Conservation (phyloP, 2,888 invertebrate species). For the Tridacna crocea region DNA sequence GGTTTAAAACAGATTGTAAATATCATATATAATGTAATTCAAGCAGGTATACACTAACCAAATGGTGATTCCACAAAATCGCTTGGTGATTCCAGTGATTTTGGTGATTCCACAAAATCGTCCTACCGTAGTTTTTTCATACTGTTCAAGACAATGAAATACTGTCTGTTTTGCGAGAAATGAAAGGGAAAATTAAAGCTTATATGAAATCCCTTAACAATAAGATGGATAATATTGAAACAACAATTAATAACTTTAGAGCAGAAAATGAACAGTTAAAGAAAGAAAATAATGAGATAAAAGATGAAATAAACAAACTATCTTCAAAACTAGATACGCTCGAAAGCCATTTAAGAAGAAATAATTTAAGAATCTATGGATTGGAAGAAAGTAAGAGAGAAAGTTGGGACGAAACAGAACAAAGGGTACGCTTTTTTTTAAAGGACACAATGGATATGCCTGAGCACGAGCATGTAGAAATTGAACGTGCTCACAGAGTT, state of each 20-base stretch:
- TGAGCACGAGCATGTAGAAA: slow-evolving; percentile 1
- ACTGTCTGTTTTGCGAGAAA: background rate
- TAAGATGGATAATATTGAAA: background rate
- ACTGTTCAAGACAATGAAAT: background rate
- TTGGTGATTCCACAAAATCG: no score
- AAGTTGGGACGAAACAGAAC: background rate
- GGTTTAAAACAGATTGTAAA: no score
- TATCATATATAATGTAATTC: no score
- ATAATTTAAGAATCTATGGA: slow-evolving; percentile 4
- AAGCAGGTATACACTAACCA: no score
- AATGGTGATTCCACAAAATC: no score
- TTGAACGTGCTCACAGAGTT: slow-evolving; percentile 34
- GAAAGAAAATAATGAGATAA: background rate
- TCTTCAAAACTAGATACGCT: background rate
- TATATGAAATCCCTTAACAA: background rate
- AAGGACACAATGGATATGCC: background rate
- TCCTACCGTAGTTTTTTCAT: no score
- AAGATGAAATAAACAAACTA: background rate
- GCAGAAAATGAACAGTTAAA: background rate
- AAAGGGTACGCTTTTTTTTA: background rate
- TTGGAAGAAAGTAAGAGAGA: background rate
- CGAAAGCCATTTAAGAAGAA: slow-evolving; percentile 3
- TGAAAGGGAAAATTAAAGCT: background rate
- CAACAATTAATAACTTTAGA: background rate
- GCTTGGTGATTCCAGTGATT: no score